A percentile compares a stretch with the other conserved stretches of the same genome.
These are phyloP conservation scores for Nettapus auritus DNA, from an alignment of 2,113 vertebrate genomes.

Conservation along the genomic window DNA sequence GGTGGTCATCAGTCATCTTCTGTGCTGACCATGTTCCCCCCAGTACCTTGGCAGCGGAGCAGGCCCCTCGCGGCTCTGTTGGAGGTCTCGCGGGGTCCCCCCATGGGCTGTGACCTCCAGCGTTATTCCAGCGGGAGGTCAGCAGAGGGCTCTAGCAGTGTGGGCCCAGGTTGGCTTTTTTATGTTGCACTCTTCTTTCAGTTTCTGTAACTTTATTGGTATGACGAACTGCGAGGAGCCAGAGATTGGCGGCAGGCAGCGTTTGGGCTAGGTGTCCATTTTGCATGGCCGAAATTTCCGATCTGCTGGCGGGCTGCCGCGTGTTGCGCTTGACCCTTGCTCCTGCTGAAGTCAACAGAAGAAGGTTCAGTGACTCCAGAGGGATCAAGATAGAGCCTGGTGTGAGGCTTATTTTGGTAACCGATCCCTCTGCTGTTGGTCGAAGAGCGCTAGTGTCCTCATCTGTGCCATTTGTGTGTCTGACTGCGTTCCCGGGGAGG, in stretches of 20 bases:
- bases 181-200: not conserved
- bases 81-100: not conserved
- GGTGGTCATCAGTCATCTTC: not conserved
- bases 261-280: slow-evolving; percentile 24
- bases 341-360: slow-evolving; percentile 63
- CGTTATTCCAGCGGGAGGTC: slow-evolving; percentile 55
- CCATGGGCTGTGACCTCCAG: slow-evolving; percentile 17
- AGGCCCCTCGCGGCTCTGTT: not conserved
- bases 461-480: not conserved
- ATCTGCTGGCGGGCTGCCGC: not conserved
- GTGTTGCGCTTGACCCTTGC: slow-evolving; percentile 29
- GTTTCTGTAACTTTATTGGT: not conserved
- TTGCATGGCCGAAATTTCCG: slow-evolving; percentile 10
- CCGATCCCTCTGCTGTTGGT: slow-evolving; percentile 21
- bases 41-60: not conserved
- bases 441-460: not conserved
- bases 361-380: slow-evolving; percentile 57
- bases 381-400: slow-evolving; percentile 48
- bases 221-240: not conserved
- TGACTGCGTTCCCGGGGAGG: not conserved
- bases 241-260: not conserved
- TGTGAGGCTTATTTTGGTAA: slow-evolving; percentile 53
- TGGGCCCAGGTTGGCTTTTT: not conserved
- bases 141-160: slow-evolving; percentile 71
- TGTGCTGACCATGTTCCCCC: not conserved